A percentile compares a stretch with the other conserved stretches of the same genome.
Evolutionary conservation across 2,113 vertebrate species (phyloP).

Genomic region (Ailurus styani): DNA sequence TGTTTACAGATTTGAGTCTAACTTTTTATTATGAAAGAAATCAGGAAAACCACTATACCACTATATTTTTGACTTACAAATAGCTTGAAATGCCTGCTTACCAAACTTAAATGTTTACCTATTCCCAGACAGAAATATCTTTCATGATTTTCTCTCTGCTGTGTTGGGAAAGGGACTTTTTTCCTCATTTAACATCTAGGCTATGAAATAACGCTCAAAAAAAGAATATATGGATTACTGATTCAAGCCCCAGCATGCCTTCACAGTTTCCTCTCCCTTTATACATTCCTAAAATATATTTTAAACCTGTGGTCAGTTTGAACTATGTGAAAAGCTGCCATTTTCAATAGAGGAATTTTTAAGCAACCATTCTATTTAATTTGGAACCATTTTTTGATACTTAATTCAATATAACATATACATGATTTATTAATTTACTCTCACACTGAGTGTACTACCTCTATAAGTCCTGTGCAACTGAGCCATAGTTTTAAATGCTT

Average conservation of each 20-base stretch:
- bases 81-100: constrained; percentile 13
- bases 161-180: constrained; percentile 33
- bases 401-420: background rate
- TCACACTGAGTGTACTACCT: background rate
- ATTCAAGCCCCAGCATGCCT: background rate
- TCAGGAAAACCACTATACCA: background rate
- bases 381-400: background rate
- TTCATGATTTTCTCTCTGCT: constrained; percentile 29
- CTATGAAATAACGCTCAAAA: constrained; percentile 5
- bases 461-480: background rate
- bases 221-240: background rate
- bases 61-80: constrained; percentile 20
- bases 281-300: background rate
- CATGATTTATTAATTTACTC: background rate
- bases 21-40: background rate
- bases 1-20: constrained; percentile 23
- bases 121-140: background rate
- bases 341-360: background rate
- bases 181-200: background rate
- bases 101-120: constrained; percentile 33
- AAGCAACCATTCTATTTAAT: background rate
- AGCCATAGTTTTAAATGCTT: background rate
- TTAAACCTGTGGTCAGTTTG: background rate
- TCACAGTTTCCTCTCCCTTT: background rate
- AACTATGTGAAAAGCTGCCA: background rate